Evolutionary conservation across 2,888 invertebrate genomes (phyloP).

Genomic region (Temnothorax unifasciatus): DNA sequence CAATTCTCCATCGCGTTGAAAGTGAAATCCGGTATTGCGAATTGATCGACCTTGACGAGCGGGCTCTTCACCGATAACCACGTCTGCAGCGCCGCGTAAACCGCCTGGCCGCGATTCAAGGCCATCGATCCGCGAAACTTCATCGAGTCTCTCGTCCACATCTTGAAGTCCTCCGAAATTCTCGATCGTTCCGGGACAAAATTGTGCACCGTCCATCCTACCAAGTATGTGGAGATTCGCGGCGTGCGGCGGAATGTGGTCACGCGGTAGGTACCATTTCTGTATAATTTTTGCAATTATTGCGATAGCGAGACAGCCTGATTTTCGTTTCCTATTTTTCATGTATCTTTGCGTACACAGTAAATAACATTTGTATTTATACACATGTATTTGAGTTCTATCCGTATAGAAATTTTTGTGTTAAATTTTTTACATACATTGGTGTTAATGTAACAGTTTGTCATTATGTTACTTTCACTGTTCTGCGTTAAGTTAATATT

Average conservation of each 20-base stretch:
- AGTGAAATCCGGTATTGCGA: conserved; percentile 94
- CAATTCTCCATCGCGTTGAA: conserved; percentile 97
- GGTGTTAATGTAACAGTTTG: too few species aligned
- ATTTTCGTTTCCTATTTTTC: not conserved
- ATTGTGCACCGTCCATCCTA: conserved; percentile 80
- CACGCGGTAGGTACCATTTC: conserved; percentile 59
- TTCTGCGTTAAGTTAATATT: too few species aligned
- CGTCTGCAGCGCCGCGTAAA: conserved; percentile 70
- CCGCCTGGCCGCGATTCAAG: conserved; percentile 67
- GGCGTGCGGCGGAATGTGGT: conserved; percentile 73
- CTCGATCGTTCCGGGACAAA: conserved; percentile 62
- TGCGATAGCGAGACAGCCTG: not conserved
- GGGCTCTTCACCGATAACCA: conserved; percentile 75
- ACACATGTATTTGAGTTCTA: too few species aligned
- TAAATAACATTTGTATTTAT: too few species aligned
- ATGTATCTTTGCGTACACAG: not conserved
- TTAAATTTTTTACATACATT: too few species aligned
- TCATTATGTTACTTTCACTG: too few species aligned
- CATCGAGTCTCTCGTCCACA: conserved; percentile 75
- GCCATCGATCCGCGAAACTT: conserved; percentile 53
- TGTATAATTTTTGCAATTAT: conserved; percentile 17
- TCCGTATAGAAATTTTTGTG: too few species aligned
- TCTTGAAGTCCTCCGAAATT: conserved; percentile 58
- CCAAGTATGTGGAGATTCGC: conserved; percentile 79
- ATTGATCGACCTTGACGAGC: conserved; percentile 90